Evolutionary conservation across 2,113 vertebrate genomes (phyloP).

Genomic region (Xenopus laevis): DNA sequence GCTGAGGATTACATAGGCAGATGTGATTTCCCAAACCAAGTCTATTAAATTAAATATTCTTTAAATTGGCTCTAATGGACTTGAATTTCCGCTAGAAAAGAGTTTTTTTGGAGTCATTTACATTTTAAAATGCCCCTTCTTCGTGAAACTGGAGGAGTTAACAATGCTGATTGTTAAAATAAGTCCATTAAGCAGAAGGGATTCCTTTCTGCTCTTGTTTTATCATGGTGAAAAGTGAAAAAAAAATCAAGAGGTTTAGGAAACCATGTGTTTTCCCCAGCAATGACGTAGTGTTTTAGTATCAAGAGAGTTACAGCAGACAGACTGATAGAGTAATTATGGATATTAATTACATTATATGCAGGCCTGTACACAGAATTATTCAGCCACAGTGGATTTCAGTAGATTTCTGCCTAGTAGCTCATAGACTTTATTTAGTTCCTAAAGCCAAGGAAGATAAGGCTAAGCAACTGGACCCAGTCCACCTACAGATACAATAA

Average conservation of each 20-base stretch:
- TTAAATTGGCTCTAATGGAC: background rate
- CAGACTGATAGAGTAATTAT: no score
- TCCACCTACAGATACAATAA: no score
- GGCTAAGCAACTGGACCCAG: no score
- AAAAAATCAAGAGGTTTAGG: constrained; percentile 1
- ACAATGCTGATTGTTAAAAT: constrained; percentile 3
- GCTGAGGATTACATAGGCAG: constrained; percentile 31
- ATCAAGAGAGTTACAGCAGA: no score
- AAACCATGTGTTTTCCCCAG: constrained; percentile 8
- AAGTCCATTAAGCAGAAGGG: constrained; percentile 17
- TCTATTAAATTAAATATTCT: constrained; percentile 42
- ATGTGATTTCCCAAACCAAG: constrained; percentile 38
- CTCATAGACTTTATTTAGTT: no score
- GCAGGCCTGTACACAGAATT: no score
- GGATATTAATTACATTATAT: no score
- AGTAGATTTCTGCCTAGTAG: no score
- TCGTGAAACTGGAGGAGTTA: constrained; percentile 20
- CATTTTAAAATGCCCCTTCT: constrained; percentile 14
- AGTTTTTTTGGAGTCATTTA: constrained; percentile 44
- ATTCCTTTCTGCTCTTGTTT: constrained; percentile 4
- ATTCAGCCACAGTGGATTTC: no score
- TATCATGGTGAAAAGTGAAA: constrained; percentile 4
- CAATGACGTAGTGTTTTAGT: no score
- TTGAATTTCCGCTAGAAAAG: constrained; percentile 31
- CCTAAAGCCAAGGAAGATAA: no score